These are phyloP conservation scores for Neodiprion pinetum DNA, from an alignment of 1,140 invertebrate species.

Conservation along the genomic window DNA sequence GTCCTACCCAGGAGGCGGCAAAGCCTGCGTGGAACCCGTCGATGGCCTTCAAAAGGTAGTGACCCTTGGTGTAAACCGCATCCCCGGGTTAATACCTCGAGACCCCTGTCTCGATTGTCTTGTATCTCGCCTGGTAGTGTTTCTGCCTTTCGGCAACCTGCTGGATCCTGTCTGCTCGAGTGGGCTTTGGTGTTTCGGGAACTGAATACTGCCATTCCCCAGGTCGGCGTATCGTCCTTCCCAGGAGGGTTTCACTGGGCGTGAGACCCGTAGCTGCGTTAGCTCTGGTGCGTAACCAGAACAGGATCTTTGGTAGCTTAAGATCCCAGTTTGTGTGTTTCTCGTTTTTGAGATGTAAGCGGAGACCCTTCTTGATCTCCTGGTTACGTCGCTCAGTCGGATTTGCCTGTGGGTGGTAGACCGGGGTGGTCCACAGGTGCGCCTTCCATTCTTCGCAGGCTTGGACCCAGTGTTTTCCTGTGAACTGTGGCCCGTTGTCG, in stretches of 20 bases:
- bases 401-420: conserved; percentile 43
- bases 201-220: conserved; percentile 21
- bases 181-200: neutral
- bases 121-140: conserved; percentile 2
- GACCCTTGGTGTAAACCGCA: conserved; percentile 3
- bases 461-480: neutral
- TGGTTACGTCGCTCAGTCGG: conserved; percentile 40
- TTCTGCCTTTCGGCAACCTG: neutral
- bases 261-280: conserved; percentile 31
- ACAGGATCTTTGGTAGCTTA: conserved; percentile 23
- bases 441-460: conserved; percentile 20
- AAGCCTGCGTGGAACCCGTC: conserved; percentile 27
- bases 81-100: conserved; percentile 2
- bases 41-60: conserved; percentile 24
- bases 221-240: conserved; percentile 19
- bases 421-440: conserved; percentile 29
- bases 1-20: conserved; percentile 25
- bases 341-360: conserved; percentile 23
- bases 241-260: conserved; percentile 26
- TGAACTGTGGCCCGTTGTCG: conserved; percentile 42
- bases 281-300: conserved; percentile 22
- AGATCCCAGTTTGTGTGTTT: conserved; percentile 27
- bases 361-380: conserved; percentile 34
- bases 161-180: too few relatives aligned
- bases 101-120: too few relatives aligned